Evolutionary conservation across 2,113 vertebrate species (phyloP).

Genomic region (Brachionichthys hirsutus): DNA sequence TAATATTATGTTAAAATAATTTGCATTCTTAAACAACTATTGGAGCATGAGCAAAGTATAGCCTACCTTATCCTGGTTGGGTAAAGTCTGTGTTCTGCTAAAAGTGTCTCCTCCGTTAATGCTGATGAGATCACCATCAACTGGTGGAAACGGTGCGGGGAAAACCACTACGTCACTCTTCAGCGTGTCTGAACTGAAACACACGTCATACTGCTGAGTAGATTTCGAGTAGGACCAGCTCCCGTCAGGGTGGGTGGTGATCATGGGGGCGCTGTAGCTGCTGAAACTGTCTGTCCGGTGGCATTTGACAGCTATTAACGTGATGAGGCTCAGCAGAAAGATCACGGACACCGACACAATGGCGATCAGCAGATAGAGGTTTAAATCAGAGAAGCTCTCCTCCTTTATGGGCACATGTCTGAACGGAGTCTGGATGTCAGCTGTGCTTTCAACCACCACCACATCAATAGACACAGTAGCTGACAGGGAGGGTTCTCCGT

Average conservation of each 20-base stretch:
- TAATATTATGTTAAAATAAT: background rate
- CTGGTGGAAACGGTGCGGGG: constrained; percentile 45
- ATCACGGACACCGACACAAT: constrained; percentile 77
- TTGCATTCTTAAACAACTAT: too few species aligned
- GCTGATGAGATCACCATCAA: constrained; percentile 59
- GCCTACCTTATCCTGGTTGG: background rate
- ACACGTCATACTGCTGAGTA: constrained; percentile 65
- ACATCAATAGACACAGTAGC: constrained; percentile 78
- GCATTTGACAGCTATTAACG: constrained; percentile 58
- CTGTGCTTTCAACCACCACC: constrained; percentile 75
- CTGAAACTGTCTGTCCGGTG: constrained; percentile 51
- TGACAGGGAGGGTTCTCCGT: constrained; percentile 77
- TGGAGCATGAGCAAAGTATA: too few species aligned
- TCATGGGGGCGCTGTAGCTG: constrained; percentile 46
- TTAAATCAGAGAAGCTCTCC: constrained; percentile 68
- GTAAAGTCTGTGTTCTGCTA: constrained; percentile 8
- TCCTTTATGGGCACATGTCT: constrained; percentile 68
- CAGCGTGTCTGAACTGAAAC: constrained; percentile 62
- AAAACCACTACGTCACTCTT: constrained; percentile 65
- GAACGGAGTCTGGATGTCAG: constrained; percentile 76
- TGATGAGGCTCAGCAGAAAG: constrained; percentile 67
- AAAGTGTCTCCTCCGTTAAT: constrained; percentile 54
- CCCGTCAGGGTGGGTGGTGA: constrained; percentile 60
- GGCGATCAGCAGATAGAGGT: constrained; percentile 78
- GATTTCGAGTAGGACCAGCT: constrained; percentile 65